A percentile compares a stretch with the other conserved stretches of the same genome.
Evolutionary conservation across 1,140 invertebrate species (phyloP).

Genomic region (Ctenoplectra terminalis): DNA sequence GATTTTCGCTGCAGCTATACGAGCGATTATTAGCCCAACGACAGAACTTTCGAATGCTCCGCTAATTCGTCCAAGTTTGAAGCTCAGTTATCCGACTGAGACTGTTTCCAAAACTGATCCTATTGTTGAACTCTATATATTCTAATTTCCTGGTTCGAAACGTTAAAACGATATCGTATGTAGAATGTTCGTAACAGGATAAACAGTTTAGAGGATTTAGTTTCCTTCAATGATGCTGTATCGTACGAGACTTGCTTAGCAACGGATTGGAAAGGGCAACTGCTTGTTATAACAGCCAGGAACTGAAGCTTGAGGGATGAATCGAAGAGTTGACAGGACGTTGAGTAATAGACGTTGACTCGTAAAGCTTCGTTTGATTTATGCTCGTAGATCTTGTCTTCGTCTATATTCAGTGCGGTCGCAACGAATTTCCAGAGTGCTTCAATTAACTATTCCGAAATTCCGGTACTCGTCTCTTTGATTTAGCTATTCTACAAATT

Average conservation of each 20-base stretch:
- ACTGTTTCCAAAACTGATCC: neutral
- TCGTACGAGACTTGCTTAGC: neutral
- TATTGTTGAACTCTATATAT: constrained; percentile 5
- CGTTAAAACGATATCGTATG: neutral
- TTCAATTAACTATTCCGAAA: neutral
- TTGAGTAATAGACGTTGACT: constrained; percentile 30
- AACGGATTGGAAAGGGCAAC: neutral
- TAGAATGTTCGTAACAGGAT: no score
- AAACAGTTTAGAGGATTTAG: neutral
- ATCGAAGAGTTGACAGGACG: constrained; percentile 14
- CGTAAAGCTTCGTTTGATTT: neutral
- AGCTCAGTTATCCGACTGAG: neutral
- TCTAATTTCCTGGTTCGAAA: neutral
- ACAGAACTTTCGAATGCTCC: neutral
- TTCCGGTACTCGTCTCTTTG: neutral
- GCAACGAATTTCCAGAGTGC: neutral
- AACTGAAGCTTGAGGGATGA: neutral
- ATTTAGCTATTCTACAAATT: neutral
- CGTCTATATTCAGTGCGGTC: neutral
- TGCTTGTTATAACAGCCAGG: no score
- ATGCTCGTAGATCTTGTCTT: neutral
- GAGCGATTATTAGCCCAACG: constrained; percentile 6
- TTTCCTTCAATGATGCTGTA: neutral
- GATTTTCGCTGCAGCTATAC: neutral
- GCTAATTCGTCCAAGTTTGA: neutral